Conservation (phyloP, 2,113 vertebrate genomes). For the Corydoras maculifer region DNA sequence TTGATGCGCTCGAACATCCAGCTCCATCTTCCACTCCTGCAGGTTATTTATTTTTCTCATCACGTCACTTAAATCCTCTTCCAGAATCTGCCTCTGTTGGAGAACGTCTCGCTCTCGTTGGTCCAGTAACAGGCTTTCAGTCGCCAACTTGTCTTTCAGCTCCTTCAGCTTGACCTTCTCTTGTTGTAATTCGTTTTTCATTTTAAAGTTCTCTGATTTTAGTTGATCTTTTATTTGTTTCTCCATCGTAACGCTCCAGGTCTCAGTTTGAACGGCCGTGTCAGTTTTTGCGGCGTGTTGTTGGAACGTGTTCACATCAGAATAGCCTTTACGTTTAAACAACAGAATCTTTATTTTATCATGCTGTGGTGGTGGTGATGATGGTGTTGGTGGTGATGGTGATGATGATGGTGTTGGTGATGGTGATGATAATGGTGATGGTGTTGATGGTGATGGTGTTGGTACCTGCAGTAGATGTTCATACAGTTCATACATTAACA, state of each 20-base stretch:
- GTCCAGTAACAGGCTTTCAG: background rate
- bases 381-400: too few relatives aligned
- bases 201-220: background rate
- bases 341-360: too few relatives aligned
- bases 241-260: background rate
- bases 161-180: background rate
- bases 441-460: too few relatives aligned
- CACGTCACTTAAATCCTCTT: conserved; percentile 28
- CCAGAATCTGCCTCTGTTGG: conserved; percentile 40
- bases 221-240: background rate
- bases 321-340: too few relatives aligned
- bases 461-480: too few relatives aligned
- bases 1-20: conserved; percentile 6
- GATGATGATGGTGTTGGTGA: too few relatives aligned
- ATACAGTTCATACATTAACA: too few relatives aligned
- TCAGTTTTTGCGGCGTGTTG: background rate
- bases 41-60: conserved; percentile 33
- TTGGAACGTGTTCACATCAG: too few relatives aligned
- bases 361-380: too few relatives aligned
- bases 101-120: background rate
- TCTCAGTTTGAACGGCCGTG: conserved; percentile 15
- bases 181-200: background rate
- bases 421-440: too few relatives aligned
- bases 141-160: background rate
- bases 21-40: conserved; percentile 16